phyloP scores from a whole-genome alignment of 2,797 vertebrate species.

The Pangasius krempfi region DNA sequence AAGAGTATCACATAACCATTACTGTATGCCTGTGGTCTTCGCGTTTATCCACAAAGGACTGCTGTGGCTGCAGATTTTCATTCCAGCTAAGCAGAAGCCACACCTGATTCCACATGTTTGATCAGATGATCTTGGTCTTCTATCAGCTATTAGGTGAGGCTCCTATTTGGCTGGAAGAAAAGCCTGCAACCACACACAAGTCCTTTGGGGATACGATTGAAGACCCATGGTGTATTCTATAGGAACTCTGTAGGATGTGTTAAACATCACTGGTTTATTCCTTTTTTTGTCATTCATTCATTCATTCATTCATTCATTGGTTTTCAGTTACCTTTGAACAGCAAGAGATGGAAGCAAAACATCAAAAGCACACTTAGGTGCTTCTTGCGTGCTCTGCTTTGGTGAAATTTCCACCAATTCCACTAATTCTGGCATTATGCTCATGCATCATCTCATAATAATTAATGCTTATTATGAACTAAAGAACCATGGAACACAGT shows the following conservation, averaged over 20 bases:
- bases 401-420: too few relatives aligned
- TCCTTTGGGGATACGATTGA: neutral
- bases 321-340: neutral
- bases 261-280: neutral
- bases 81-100: neutral
- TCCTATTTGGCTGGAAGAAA: neutral
- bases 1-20: neutral
- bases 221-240: neutral
- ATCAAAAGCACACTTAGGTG: neutral
- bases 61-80: neutral
- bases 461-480: neutral
- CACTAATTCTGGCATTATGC: neutral
- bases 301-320: neutral
- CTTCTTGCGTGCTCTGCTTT: neutral
- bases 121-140: neutral
- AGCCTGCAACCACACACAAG: neutral
- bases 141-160: neutral
- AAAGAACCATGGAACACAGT: neutral
- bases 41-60: slow-evolving; percentile 4
- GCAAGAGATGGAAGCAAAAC: neutral
- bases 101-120: neutral
- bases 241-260: neutral
- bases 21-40: neutral
- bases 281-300: neutral
- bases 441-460: neutral